Conservation (phyloP, 1,140 invertebrate genomes). For the Diploscapter pachys region DNA sequence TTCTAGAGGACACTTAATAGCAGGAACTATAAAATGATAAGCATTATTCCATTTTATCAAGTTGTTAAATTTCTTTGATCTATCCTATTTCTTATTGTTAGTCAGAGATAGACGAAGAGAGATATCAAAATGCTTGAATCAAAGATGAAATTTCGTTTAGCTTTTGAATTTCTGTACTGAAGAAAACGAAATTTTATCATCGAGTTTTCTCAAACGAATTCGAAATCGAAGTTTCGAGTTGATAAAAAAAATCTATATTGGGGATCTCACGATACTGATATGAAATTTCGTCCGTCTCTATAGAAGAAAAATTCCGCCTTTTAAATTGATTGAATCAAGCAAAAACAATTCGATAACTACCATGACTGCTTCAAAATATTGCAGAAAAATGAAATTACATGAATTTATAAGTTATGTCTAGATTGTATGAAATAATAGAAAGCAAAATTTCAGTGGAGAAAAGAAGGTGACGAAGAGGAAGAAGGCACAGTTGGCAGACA, state of each 20-base stretch:
- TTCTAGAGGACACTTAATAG: background rate
- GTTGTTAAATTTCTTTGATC: too few relatives aligned
- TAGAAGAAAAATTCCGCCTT: background rate
- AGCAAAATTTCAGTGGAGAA: constrained; percentile 32
- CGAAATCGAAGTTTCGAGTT: too few relatives aligned
- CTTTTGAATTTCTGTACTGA: too few relatives aligned
- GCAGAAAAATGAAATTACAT: background rate
- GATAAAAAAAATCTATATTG: too few relatives aligned
- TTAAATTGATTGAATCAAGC: background rate
- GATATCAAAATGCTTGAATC: too few relatives aligned
- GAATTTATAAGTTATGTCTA: background rate
- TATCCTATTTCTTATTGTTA: too few relatives aligned
- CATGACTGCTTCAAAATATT: background rate
- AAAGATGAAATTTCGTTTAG: background rate
- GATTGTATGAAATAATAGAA: constrained; percentile 12
- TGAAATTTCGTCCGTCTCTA: background rate
- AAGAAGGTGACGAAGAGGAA: constrained; percentile 30
- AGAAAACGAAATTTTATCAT: too few relatives aligned
- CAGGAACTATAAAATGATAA: background rate
- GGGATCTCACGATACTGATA: background rate
- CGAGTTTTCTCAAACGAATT: too few relatives aligned
- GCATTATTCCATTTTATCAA: background rate
- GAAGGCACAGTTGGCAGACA: constrained; percentile 24
- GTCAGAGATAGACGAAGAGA: too few relatives aligned
- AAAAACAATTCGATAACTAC: constrained; percentile 9